Conservation (phyloP, 2,888 invertebrate species). For the Trachelus stipa region DNA sequence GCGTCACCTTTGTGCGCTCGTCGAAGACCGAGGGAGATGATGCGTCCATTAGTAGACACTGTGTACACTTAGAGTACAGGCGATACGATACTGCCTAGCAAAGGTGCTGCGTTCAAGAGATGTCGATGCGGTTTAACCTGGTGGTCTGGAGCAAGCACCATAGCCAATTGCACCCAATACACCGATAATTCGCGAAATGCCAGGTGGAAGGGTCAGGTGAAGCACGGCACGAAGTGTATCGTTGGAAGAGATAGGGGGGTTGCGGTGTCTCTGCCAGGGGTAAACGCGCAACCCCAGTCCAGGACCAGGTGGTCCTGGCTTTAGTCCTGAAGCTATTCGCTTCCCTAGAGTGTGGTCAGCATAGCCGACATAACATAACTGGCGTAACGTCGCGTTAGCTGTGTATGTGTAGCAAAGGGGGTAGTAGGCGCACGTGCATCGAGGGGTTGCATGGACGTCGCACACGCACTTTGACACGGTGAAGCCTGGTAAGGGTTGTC, state of each 20-base stretch:
- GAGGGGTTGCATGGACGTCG: constrained; percentile 1
- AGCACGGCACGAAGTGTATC: not conserved
- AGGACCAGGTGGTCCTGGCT: constrained; percentile 31
- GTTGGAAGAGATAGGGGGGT: not conserved
- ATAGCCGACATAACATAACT: constrained; percentile 51
- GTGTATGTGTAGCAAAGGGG: constrained; percentile 13
- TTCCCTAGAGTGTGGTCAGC: constrained; percentile 43
- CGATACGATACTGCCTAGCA: not conserved
- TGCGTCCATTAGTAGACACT: not conserved
- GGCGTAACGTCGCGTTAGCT: constrained; percentile 45
- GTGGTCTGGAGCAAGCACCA: not conserved
- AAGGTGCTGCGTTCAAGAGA: not conserved
- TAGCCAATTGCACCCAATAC: constrained; percentile 35
- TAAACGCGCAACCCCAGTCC: not conserved
- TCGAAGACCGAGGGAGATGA: not conserved
- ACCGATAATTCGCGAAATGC: constrained; percentile 45
- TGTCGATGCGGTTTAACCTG: not conserved
- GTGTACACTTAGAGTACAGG: not conserved
- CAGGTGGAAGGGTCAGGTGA: not conserved
- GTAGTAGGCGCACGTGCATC: constrained; percentile 4
- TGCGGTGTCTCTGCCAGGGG: not conserved
- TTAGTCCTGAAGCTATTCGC: not conserved
- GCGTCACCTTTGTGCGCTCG: not conserved
- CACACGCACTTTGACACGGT: not conserved
- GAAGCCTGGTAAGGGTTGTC: constrained; percentile 1